Percentiles rank a stretch among this genome's conserved stretches.
Conservation (phyloP, 2,113 vertebrate genomes). For the Equus quagga region DNA sequence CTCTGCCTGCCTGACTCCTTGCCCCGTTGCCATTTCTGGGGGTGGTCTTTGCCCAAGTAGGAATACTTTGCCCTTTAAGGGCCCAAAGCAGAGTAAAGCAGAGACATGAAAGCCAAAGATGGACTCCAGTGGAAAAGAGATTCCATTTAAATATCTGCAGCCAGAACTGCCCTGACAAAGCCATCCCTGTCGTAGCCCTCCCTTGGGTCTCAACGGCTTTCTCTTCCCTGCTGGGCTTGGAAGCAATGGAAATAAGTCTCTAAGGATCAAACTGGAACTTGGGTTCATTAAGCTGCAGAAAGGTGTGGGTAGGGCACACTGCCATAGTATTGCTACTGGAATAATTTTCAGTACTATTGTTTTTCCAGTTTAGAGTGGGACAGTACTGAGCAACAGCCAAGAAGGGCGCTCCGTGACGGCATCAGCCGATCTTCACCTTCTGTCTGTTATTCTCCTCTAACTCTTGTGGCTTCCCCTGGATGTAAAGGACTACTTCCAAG, state of each 20-base stretch:
- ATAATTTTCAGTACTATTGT: not conserved
- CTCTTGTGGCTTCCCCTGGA: not conserved
- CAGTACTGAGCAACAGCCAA: not conserved
- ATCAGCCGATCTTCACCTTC: not conserved
- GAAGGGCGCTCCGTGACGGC: not conserved
- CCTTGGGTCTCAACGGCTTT: not conserved
- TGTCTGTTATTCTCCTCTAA: not conserved
- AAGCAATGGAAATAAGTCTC: not conserved
- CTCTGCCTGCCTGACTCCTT: not conserved
- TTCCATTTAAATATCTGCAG: not conserved
- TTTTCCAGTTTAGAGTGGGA: not conserved
- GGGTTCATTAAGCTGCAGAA: constrained; percentile 17
- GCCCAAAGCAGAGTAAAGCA: not conserved
- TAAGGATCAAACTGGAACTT: not conserved
- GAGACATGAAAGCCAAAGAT: not conserved
- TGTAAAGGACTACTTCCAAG: not conserved
- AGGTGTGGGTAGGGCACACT: not conserved
- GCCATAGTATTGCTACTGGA: not conserved
- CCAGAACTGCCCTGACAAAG: not conserved
- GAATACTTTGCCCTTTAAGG: not conserved
- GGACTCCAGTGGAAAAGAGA: not conserved
- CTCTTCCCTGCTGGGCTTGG: not conserved
- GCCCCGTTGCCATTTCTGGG: not conserved
- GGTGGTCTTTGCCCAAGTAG: not conserved
- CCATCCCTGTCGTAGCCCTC: not conserved